Evolutionary conservation across 2,797 vertebrate species (phyloP), one percentile per base, ranked within the genome.

Genomic region (Aulostomus chinensis): DNA sequence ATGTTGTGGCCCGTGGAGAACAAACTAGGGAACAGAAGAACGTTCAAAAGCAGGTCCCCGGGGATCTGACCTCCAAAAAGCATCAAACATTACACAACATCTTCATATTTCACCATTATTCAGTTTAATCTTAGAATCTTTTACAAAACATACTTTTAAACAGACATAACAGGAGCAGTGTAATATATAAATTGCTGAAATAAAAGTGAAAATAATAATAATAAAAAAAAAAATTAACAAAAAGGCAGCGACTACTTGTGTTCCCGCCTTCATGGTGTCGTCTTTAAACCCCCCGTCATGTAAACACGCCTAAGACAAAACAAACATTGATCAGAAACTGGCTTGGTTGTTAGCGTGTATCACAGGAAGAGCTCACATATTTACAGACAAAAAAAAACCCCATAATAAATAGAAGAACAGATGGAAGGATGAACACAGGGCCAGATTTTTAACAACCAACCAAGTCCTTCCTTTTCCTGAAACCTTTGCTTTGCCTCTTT

Each of bases 121-220:
- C 13, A 34, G 60, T 78, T 80, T 68, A 56, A 56, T 70, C 41
- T 49, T 55, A n/a, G n/a, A n/a, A 47, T 80, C 73, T 57, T 79
- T 84, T 75, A 85, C 80, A 89, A 89, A 90, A 87, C 75, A 81
- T 51, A 81, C 85, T 81, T 78, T 59, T 12, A 68, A 79, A 74
- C 52, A 71, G 72, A 68, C 57, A 78, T 18, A 76, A 84, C 54
- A 68, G 58, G 76, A 67, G 76, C 53, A 73, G 58, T 65, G 78
- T 58, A 75, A 79, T 68, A 79, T 71, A 81, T 46, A 86, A 73
- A 88, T 64, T 74, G 71, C 73, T 68, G 41, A 55, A 66, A 55
- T 41, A n/a, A 58, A 49, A 58, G 16, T 26, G 22, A 56, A 61
- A 65, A 59, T 28, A 10, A 41, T 49, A 60, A 11, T 61, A 62